Evolutionary conservation across 2,797 vertebrate genomes (phyloP), one percentile per base, ranked within the genome.

Genomic region (Philypnodon macrostomus): DNA sequence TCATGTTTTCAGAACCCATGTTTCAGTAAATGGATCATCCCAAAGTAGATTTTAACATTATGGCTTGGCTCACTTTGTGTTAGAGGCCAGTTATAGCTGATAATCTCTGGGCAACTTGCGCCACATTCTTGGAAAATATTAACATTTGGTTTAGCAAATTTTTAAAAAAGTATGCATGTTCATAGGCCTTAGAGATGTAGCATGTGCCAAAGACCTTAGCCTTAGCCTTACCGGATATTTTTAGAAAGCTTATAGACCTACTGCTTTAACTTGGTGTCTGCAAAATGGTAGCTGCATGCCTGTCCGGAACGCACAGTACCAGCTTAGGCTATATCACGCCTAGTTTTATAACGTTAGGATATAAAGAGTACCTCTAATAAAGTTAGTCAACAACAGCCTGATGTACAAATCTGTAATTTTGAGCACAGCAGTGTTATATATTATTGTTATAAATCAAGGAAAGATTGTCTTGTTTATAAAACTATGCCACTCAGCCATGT

Each of bases 51-150:
- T 23, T 23, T 23, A 3, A 3, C 21, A 23, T 23, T 44, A 17
- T 60, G 58, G 40, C 53, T 53, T 59, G 62, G 19, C 17, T 34
- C 27, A 50, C 15, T 15, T 23, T 27, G 27, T 29, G 26, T 19
- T 3, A 13, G 30, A 32, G 16, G 2, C 30, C 30, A 33, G 24
- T 42, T 41, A 32, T 32, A 32, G 16, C 38, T 26, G 30, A 12
- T 26, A 35, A 34, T 36, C 37, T 46, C 6, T 14, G 30, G 7
- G 17, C 35, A 7, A 11, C 19, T 17, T 52, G 23, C 30, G 24
- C 16, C n/a, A n/a, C 13, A 23, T 24, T 36, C 2, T 31, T 30
- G 5, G n/a, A 17, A 36, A 47, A 39, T 14, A 12, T 9, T 31
- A 32, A 14, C 4, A 18, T 17, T 7, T 23, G 18, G 19, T 13